These are phyloP conservation scores for Hepsetus odoe DNA, from an alignment of 2,113 vertebrate genomes.

Conservation along the genomic window DNA sequence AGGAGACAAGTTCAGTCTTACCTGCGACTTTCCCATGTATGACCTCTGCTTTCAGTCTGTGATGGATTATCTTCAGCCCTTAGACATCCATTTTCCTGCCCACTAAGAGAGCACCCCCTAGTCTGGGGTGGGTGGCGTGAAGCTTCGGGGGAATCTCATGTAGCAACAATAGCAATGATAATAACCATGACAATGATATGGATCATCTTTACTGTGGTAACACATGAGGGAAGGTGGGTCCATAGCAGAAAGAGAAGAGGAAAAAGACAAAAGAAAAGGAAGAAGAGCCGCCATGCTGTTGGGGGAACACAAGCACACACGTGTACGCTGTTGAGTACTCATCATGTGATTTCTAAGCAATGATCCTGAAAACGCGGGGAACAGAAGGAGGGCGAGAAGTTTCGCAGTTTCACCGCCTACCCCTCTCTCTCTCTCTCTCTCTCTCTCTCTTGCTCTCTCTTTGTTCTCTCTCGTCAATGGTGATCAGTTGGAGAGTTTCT, in stretches of 20 bases:
- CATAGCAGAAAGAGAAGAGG: neutral
- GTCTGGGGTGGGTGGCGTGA: constrained; percentile 48
- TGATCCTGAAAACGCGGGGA: constrained; percentile 38
- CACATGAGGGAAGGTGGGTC: constrained; percentile 57
- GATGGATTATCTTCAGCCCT: constrained; percentile 60
- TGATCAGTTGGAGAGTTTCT: constrained; percentile 33
- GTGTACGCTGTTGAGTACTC: neutral
- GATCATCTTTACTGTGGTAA: constrained; percentile 46
- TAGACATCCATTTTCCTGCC: constrained; percentile 67
- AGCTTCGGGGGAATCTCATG: constrained; percentile 46
- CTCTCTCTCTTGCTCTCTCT: constrained; percentile 18
- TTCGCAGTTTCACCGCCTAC: constrained; percentile 43
- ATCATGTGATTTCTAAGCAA: constrained; percentile 52
- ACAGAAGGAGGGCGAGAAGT: constrained; percentile 24
- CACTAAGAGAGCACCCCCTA: constrained; percentile 62
- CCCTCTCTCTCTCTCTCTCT: neutral
- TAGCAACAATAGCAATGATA: constrained; percentile 55
- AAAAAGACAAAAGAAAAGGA: constrained; percentile 24
- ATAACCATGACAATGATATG: constrained; percentile 49
- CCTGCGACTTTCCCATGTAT: constrained; percentile 44
- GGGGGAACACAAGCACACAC: neutral
- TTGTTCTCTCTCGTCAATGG: constrained; percentile 2
- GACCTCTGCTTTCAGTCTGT: constrained; percentile 55
- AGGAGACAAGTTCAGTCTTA: constrained; percentile 50
- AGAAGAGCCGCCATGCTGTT: neutral